A percentile compares a stretch with the other conserved stretches of the same genome.
These are phyloP conservation scores for Trematomus loennbergii DNA, from an alignment of 2,113 vertebrate genomes.

Conservation along the genomic window DNA sequence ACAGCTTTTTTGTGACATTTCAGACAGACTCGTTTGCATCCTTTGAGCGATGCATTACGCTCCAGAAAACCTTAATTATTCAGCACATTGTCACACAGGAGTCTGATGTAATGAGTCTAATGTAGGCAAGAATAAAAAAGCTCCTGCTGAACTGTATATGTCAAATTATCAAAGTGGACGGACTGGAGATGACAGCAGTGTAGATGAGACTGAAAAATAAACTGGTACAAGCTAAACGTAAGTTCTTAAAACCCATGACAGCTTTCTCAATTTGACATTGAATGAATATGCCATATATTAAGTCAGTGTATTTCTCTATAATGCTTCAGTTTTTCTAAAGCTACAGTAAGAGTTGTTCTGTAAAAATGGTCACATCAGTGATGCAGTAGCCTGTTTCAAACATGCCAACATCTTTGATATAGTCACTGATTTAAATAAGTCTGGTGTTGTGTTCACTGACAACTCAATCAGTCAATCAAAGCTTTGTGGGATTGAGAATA, in stretches of 20 bases:
- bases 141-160: neutral
- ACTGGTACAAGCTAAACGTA: neutral
- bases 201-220: neutral
- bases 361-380: neutral
- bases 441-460: neutral
- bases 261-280: neutral
- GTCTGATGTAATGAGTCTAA: slow-evolving; percentile 45
- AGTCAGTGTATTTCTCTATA: slow-evolving; percentile 3
- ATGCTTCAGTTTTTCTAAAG: neutral
- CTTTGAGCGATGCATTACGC: slow-evolving; percentile 24
- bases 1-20: slow-evolving; percentile 11
- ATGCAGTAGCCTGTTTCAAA: neutral
- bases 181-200: slow-evolving; percentile 2
- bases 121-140: slow-evolving; percentile 24
- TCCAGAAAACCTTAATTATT: slow-evolving; percentile 54
- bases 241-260: neutral
- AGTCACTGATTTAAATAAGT: slow-evolving; percentile 11
- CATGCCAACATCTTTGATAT: slow-evolving; percentile 6
- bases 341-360: slow-evolving; percentile 4
- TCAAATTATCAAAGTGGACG: slow-evolving; percentile 12
- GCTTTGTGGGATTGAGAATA: neutral
- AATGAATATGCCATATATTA: neutral
- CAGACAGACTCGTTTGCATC: slow-evolving; percentile 1
- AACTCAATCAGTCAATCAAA: slow-evolving; percentile 1
- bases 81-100: slow-evolving; percentile 32